phyloP scores from a whole-genome alignment of 2,113 vertebrate species.

The Pachycephala philippinensis region DNA sequence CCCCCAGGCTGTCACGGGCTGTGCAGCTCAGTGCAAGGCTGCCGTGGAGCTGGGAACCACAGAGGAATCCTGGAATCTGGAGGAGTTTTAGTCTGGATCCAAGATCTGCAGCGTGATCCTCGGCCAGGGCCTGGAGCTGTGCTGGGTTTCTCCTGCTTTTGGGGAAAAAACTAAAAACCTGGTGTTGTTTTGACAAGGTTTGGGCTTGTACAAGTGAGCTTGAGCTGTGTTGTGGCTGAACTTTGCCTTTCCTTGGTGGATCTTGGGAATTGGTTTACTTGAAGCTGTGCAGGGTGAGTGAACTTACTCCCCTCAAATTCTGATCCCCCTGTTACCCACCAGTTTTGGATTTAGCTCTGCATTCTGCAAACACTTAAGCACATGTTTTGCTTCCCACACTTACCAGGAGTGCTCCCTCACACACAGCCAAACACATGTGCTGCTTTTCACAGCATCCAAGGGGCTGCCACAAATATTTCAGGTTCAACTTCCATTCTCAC shows the following conservation, averaged over 20 bases:
- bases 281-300: not conserved
- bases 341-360: not conserved
- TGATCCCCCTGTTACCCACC: not conserved
- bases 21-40: not conserved
- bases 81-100: not conserved
- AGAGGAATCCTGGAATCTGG: not conserved
- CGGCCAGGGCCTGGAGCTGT: not conserved
- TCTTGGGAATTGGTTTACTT: not conserved
- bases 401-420: not conserved
- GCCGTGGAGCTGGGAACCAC: rapidly evolving
- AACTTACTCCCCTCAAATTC: not conserved
- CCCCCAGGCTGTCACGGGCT: rapidly evolving
- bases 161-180: not conserved
- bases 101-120: not conserved
- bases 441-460: not conserved
- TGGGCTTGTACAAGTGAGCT: not conserved
- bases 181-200: not conserved
- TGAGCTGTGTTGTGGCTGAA: not conserved
- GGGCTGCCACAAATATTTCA: not conserved
- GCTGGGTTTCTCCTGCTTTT: not conserved
- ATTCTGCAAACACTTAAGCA: slow-evolving; percentile 8
- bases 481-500: not conserved
- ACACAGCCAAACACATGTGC: not conserved
- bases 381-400: not conserved
- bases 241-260: not conserved